phyloP scores from a whole-genome alignment of 2,113 vertebrate species.

The Serinus canaria region DNA sequence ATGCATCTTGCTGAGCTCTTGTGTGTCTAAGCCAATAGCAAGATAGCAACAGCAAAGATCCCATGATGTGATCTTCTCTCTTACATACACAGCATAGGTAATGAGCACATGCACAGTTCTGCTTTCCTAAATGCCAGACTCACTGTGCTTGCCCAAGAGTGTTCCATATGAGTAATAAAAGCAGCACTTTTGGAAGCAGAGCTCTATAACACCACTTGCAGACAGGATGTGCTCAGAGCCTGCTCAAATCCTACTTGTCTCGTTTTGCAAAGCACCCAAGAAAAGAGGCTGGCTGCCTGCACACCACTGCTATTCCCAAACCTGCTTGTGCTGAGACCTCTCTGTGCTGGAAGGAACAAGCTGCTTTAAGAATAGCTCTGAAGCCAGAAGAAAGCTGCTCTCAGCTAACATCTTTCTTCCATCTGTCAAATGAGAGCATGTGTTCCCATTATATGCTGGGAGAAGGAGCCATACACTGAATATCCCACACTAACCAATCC shows the following conservation, averaged over 20 bases:
- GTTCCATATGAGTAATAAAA: neutral
- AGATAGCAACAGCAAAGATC: neutral
- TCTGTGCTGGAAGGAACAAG: conserved; percentile 17
- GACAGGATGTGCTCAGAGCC: neutral
- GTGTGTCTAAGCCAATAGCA: neutral
- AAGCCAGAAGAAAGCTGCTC: conserved; percentile 30
- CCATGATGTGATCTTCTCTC: neutral
- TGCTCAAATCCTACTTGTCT: neutral
- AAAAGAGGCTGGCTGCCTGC: conserved; percentile 1
- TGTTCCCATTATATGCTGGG: neutral
- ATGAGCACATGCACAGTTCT: neutral
- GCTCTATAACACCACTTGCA: neutral
- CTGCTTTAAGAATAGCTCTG: conserved; percentile 39
- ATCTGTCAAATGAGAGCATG: conserved; percentile 53
- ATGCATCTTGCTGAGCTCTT: neutral
- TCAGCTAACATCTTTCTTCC: conserved; percentile 35
- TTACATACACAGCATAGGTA: neutral
- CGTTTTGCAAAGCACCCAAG: neutral
- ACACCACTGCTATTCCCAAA: neutral
- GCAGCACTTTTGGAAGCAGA: conserved; percentile 10
- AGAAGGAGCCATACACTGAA: conserved; percentile 18
- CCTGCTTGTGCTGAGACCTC: neutral
- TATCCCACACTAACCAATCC: conserved; percentile 1
- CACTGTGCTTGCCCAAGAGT: neutral
- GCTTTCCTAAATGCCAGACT: conserved; percentile 11